A percentile compares a stretch with the other conserved stretches of the same genome.
Conservation (phyloP, 2,797 vertebrate species). For the Oophaga sylvatica region DNA sequence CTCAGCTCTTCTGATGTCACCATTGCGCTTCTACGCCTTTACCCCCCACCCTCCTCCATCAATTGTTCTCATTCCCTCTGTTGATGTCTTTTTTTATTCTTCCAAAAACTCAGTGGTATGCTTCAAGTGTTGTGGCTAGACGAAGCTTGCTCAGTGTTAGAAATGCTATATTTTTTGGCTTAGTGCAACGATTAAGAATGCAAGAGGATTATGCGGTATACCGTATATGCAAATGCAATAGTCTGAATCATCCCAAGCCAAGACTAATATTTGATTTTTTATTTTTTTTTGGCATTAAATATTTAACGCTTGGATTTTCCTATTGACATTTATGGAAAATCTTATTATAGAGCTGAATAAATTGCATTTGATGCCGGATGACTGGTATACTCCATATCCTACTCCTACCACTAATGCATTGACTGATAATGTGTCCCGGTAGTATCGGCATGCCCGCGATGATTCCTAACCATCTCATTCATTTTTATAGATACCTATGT, state of each 20-base stretch:
- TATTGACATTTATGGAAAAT: constrained; percentile 57
- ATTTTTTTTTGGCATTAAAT: constrained; percentile 45
- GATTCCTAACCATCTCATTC: constrained; percentile 63
- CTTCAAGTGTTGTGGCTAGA: constrained; percentile 78
- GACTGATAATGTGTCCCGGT: constrained; percentile 38
- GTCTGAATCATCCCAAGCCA: background rate
- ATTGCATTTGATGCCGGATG: constrained; percentile 63
- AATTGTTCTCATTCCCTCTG: constrained; percentile 70
- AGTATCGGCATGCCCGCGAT: constrained; percentile 8
- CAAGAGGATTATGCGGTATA: constrained; percentile 75
- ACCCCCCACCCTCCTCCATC: constrained; percentile 61
- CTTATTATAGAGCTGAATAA: constrained; percentile 54
- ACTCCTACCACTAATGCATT: constrained; percentile 42
- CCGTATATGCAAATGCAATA: constrained; percentile 63
- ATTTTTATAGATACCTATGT: constrained; percentile 89
- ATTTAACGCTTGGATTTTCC: constrained; percentile 71
- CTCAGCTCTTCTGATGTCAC: constrained; percentile 70
- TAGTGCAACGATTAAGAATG: constrained; percentile 63
- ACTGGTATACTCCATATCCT: constrained; percentile 75
- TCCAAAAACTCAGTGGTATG: constrained; percentile 74
- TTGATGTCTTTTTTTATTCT: constrained; percentile 68
- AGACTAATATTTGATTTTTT: constrained; percentile 37
- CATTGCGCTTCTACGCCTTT: constrained; percentile 65
- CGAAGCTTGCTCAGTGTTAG: constrained; percentile 80
- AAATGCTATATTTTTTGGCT: constrained; percentile 70